phyloP scores from a whole-genome alignment of 2,888 invertebrate genomes.

The Glaucopsyche alexis region DNA sequence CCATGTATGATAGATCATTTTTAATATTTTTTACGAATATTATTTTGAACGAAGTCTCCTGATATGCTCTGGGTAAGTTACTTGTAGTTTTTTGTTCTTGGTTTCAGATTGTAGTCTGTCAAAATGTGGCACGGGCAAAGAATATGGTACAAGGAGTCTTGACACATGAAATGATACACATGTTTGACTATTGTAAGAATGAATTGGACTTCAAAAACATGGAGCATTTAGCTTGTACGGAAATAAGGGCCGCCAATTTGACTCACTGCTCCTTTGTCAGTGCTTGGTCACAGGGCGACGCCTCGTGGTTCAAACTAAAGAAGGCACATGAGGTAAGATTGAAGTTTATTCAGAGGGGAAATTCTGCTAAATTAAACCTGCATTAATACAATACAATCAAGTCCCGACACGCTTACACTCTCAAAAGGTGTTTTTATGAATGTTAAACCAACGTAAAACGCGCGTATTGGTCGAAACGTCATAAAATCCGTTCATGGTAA shows the following conservation, averaged over 20 bases:
- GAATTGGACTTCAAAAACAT: conserved; percentile 93
- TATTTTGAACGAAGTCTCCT: too few species aligned
- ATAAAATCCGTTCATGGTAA: too few species aligned
- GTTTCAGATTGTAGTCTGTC: conserved; percentile 91
- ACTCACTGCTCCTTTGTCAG: conserved; percentile 94
- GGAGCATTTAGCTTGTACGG: conserved; percentile 96
- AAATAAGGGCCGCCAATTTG: conserved; percentile 96
- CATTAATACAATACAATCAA: too few species aligned
- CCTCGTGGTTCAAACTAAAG: conserved; percentile 85
- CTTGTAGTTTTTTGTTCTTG: not conserved
- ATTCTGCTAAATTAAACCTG: too few species aligned
- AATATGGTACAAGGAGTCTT: conserved; percentile 89
- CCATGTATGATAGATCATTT: too few species aligned
- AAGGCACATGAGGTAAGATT: conserved; percentile 86
- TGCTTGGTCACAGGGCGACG: conserved; percentile 88
- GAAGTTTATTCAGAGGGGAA: too few species aligned
- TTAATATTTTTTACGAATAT: too few species aligned
- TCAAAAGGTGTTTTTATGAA: too few species aligned
- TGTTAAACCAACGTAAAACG: too few species aligned
- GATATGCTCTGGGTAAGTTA: too few species aligned
- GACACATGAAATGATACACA: conserved; percentile 96
- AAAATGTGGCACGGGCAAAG: conserved; percentile 87
- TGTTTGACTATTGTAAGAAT: conserved; percentile 96
- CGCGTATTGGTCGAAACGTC: too few species aligned
- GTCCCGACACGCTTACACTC: too few species aligned